Evolutionary conservation across 2,113 vertebrate species (phyloP), one percentile per base, ranked within the genome.

Genomic region (cat (Felis catus)): DNA sequence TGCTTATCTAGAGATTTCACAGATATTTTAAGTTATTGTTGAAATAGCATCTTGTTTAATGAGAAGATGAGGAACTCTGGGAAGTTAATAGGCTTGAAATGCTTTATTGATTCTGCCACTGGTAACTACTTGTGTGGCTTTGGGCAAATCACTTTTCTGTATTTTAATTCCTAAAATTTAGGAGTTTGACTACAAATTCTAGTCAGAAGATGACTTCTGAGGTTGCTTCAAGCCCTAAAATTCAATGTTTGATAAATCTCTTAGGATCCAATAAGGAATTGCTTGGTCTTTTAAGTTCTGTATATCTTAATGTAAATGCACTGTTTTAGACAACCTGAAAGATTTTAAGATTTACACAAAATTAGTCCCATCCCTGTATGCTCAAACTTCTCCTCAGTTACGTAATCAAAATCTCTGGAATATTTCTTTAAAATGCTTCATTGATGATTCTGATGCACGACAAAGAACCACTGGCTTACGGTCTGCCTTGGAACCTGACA

Each of bases 391-490:
- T 71, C 12, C 58, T 92, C 23, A 81, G 58, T 79, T 93, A 82
- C 4, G 31, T 31, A 93, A 70, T 89, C 41, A 84, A 70, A 89
- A 55, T 96, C 66, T 82, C 4, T 91, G 80, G 14, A 95, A 19
- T 92, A 66, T 90, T 97, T 93, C 93, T 74, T 88, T 73, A 19
- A 68, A 93, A 45, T 73, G 7, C 7, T 74, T 91, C 65, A 53
- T 9, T 21, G 4, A 8, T 87, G 45, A 90, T 95, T 76, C 55
- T 76, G 25, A 45, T 94, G 5, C 0, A 39, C 9, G 48, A 3
- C 9, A 73, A 19, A 88, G 61, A 85, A 81, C 21, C 10, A 73
- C 53, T 90, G 61, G 6, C 61, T 79, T 88, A 51, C 58, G 11
- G 23, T n/a, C 71, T 74, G 33, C 70, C n/a, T 89, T 53, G 65